phyloP scores from a whole-genome alignment of 2,113 vertebrate genomes.

The Xenotilapia leptura region DNA sequence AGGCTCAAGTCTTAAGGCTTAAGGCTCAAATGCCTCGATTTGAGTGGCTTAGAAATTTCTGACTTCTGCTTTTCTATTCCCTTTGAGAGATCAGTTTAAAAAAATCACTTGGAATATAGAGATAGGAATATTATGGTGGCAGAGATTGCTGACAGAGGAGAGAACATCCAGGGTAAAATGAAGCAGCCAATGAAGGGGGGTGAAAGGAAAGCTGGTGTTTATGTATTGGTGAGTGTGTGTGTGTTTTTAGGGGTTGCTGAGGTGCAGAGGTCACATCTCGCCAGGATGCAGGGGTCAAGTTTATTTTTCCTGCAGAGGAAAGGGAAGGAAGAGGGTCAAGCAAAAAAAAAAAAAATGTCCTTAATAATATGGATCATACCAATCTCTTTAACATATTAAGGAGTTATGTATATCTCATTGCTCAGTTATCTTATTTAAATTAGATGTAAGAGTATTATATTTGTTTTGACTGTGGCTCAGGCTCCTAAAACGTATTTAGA shows the following conservation, averaged over 20 bases:
- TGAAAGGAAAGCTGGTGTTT: neutral
- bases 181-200: neutral
- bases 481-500: fast-evolving
- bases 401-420: neutral
- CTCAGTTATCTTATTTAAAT: neutral
- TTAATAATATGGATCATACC: neutral
- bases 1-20: neutral
- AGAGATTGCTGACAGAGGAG: neutral
- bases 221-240: neutral
- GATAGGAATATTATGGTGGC: neutral
- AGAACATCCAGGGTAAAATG: neutral
- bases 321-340: neutral
- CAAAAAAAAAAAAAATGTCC: neutral
- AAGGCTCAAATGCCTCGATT: neutral
- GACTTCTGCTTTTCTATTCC: neutral
- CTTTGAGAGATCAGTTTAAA: neutral
- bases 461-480: fast-evolving
- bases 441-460: neutral
- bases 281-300: slow-evolving; percentile 67
- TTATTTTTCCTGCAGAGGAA: slow-evolving; percentile 65
- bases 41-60: neutral
- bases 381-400: neutral
- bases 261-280: slow-evolving; percentile 45
- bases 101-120: neutral
- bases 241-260: slow-evolving; percentile 2